Conservation (phyloP, 23 tunicate species). For the Halocynthia roretzi region DNA sequence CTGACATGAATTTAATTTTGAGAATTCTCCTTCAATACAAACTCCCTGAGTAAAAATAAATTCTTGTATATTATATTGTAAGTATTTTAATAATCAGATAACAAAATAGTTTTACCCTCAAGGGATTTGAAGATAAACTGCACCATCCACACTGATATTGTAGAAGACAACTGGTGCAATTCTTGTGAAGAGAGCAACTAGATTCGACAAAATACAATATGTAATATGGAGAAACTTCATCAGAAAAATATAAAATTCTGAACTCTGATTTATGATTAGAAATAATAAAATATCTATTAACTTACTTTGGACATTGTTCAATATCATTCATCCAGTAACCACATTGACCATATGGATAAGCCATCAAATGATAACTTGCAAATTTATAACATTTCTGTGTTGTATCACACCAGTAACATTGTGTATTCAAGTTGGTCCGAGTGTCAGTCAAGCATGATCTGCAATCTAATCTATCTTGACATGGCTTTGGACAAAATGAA, state of each 20-base stretch:
- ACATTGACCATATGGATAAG: constrained; percentile 45
- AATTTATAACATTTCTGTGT: constrained; percentile 33
- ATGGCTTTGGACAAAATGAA: constrained; percentile 37
- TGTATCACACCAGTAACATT: constrained; percentile 58
- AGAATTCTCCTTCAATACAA: constrained; percentile 51
- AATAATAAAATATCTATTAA: background rate
- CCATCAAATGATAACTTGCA: constrained; percentile 23
- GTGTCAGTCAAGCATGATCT: constrained; percentile 24
- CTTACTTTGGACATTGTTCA: constrained; percentile 35
- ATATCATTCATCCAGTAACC: constrained; percentile 16
- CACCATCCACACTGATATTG: constrained; percentile 66
- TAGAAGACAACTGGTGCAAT: constrained; percentile 31
- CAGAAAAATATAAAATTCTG: background rate
- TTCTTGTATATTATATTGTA: background rate
- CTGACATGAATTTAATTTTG: background rate
- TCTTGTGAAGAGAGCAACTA: constrained; percentile 28
- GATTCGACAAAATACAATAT: no score
- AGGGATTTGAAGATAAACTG: constrained; percentile 31
- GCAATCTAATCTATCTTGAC: constrained; percentile 24
- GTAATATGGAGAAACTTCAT: background rate
- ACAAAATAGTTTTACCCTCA: constrained; percentile 25
- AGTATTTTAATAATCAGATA: background rate
- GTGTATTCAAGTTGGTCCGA: no score
- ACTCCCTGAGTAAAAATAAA: constrained; percentile 27
- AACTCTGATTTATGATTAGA: background rate